Evolutionary conservation across 2,113 vertebrate species (phyloP).

Genomic region (Eulemur rufifrons): DNA sequence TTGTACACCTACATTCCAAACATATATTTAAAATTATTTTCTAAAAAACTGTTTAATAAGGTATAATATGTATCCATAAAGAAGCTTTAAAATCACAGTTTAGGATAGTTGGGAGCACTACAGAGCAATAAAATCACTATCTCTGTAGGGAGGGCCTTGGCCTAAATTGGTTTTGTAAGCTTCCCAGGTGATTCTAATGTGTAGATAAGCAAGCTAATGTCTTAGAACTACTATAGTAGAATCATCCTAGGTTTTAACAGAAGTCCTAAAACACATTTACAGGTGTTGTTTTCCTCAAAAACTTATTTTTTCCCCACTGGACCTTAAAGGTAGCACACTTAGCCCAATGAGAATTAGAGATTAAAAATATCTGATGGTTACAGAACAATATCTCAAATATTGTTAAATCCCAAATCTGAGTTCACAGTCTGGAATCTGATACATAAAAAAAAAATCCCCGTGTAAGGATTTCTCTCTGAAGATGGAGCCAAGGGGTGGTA

Average conservation of each 20-base stretch:
- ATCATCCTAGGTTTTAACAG: not conserved
- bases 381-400: not conserved
- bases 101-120: not conserved
- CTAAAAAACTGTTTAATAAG: slow-evolving; percentile 5
- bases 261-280: slow-evolving; percentile 42
- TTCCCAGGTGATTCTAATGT: not conserved
- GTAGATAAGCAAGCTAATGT: not conserved
- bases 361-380: not conserved
- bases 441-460: not conserved
- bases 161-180: not conserved
- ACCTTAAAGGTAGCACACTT: not conserved
- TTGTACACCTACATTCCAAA: slow-evolving; percentile 93
- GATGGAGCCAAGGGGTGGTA: not conserved
- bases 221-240: not conserved
- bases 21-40: slow-evolving; percentile 74
- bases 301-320: not conserved
- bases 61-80: not conserved
- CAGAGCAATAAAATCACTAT: not conserved
- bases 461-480: not conserved
- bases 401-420: slow-evolving; percentile 20
- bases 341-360: not conserved
- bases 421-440: not conserved
- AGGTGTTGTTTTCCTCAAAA: slow-evolving; percentile 16
- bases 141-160: not conserved
- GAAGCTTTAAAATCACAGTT: not conserved